Evolutionary conservation across 2,113 vertebrate species (phyloP).

Genomic region (Equus quagga): DNA sequence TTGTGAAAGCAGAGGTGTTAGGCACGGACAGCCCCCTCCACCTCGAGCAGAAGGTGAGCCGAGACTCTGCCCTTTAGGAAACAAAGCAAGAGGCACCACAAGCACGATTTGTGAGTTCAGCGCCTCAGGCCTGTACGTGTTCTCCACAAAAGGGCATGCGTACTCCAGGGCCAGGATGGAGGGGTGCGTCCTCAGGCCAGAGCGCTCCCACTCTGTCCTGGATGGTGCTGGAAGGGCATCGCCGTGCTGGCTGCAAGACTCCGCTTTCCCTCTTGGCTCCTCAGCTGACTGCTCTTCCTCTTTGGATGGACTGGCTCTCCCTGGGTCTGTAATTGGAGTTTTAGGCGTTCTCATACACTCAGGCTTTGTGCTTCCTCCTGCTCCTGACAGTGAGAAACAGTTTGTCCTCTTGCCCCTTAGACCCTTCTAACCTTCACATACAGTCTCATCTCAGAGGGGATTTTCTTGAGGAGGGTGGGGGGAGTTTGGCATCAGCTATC

Average conservation of each 20-base stretch:
- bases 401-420: neutral
- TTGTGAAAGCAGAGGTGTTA: neutral
- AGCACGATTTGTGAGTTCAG: neutral
- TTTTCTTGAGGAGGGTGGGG: neutral
- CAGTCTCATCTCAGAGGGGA: neutral
- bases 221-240: neutral
- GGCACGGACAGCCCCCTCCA: neutral
- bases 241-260: accelerated
- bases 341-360: neutral
- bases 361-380: neutral
- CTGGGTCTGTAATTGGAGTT: accelerated
- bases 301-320: neutral
- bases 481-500: neutral
- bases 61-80: neutral
- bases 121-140: neutral
- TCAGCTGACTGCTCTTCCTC: neutral
- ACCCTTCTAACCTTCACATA: neutral
- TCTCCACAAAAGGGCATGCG: neutral
- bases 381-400: neutral
- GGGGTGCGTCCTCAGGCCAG: neutral
- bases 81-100: neutral
- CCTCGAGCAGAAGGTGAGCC: neutral
- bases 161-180: neutral
- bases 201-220: neutral
- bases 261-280: neutral